Base-by-base conservation (phyloP, 2,888 invertebrate species). In the Phanerotoma sp. region DNA sequence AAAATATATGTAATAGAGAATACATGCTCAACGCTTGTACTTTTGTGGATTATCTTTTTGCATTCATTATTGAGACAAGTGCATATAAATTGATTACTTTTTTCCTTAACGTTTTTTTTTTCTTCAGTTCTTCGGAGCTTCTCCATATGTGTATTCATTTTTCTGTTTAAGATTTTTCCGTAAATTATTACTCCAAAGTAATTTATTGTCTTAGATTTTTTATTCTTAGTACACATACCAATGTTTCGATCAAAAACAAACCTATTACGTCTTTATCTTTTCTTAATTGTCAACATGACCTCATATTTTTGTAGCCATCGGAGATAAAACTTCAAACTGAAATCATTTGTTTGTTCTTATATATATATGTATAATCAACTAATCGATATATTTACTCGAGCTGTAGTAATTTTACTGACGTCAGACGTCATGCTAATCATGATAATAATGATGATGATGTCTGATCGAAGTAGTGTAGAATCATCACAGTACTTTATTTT, bases 361-460 rank as follows among this genome's bases (percentile, higher is more conserved):
- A 25, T 7, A 25, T 25, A n/a, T 25, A 33, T 32, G 15, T 15
- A 44, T 30, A 46, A 33, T 22, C 9, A 15, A 35, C 35, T 47
- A 47, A 35, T 47, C 47, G 22, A 47, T 47, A 47, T 35, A 35
- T 35, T 47, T 47, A 47, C 47, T 47, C 35, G 15, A 37, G 35
- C 37, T 35, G 21, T 15, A 47, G 47, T 37, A 37, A 37, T 35
- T 37, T 30, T 25, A 4, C 37, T 37, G 47, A 47, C 47, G 47
- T 35, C 46, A 35, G 35, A 35, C 22, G 25, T 25, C n/a, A 42
- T 28, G 25, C 10, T n/a, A n/a, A n/a, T n/a, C n/a, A n/a, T n/a
- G n/a, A n/a, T n/a, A n/a, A n/a, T n/a, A n/a, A n/a, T 42, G 42
- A 42, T 42, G 46, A 21, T 47, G 33, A 20, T 25, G 47, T 33